Conservation (phyloP, 2,888 invertebrate species). For the Papilio protenor region DNA sequence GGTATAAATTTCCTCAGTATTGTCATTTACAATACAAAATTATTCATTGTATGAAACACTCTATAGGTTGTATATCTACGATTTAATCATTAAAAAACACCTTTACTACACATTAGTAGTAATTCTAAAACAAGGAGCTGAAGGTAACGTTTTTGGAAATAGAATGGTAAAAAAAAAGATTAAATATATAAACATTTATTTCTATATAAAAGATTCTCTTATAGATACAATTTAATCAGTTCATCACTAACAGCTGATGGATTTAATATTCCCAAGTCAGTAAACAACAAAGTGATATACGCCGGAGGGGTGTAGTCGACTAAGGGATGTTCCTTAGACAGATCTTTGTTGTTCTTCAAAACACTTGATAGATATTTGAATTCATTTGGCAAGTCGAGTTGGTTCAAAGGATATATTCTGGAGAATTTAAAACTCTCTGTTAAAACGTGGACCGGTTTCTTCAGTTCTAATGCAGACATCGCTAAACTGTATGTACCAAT, state of each 20-base stretch:
- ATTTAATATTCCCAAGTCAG: constrained; percentile 97
- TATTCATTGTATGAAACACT: too few species aligned
- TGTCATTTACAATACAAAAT: too few species aligned
- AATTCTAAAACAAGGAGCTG: not conserved
- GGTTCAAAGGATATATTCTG: constrained; percentile 96
- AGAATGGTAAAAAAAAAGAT: constrained; percentile 12
- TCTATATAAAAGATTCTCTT: constrained; percentile 60
- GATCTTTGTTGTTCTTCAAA: constrained; percentile 65
- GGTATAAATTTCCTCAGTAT: too few species aligned
- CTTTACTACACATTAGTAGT: not conserved
- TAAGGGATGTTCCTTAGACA: constrained; percentile 90
- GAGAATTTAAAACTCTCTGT: constrained; percentile 99
- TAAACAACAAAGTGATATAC: constrained; percentile 96
- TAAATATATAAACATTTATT: constrained; percentile 48
- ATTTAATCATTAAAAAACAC: not conserved
- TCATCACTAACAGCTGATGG: constrained; percentile 99
- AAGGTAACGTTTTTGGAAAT: not conserved
- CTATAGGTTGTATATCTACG: too few species aligned
- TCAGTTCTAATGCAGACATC: constrained; percentile 93
- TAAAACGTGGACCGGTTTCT: constrained; percentile 97
- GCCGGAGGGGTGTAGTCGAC: constrained; percentile 99
- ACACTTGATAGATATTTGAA: constrained; percentile 89
- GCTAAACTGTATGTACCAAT: constrained; percentile 94
- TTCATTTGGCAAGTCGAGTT: constrained; percentile 94
- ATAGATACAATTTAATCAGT: constrained; percentile 97